Base-by-base conservation (phyloP, 2,888 invertebrate species). In the Thymelicus lineola region DNA sequence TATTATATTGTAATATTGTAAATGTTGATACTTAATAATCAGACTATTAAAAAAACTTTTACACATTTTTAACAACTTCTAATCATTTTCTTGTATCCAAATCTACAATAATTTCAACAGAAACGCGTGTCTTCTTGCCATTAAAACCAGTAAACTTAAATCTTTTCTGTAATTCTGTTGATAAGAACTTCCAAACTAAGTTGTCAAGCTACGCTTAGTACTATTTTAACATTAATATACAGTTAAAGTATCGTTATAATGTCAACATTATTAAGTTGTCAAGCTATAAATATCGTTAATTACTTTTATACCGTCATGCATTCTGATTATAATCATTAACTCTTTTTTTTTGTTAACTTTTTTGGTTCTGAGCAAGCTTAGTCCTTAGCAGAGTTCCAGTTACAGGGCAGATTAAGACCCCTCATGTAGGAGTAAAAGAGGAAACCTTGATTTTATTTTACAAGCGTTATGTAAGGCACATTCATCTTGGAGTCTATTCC, bases 221-320 rank as follows among this genome's bases (percentile, higher is more conserved):
- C 35, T 57, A 65, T 65, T 57, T 61, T 46, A 28, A 65, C 57
- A 65, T 46, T 42, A 59, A 59, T 48, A 48, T 59, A 36, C 48
- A 38, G 48, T 57, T 65, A 57, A 35, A 20, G 53, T 46, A 57
- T 57, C 17, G 46, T 66, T 66, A 35, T 36, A 15, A 20, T 66
- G 46, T 46, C 57, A 66, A 15, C 46, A 17, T 55, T 45, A 66
- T 66, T 66, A 66, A 66, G 66, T 66, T 66, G 66, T 66, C n/a
- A 0, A 38, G 38, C 50, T n/a, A 66, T 66, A 59, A 66, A 66
- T 66, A 66, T 59, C 9, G 7, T 59, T 50, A 66, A 66, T 66
- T 59, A 35, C 66, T 59, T 59, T 66, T 35, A 36, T 59, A 46
- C 28, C 59, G 48, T 58, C 58, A 66, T 66, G 28, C 9, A 57